A percentile compares a stretch with the other conserved stretches of the same genome.
phyloP scores from a whole-genome alignment of 2,888 invertebrate species.

The Apantesis nais region DNA sequence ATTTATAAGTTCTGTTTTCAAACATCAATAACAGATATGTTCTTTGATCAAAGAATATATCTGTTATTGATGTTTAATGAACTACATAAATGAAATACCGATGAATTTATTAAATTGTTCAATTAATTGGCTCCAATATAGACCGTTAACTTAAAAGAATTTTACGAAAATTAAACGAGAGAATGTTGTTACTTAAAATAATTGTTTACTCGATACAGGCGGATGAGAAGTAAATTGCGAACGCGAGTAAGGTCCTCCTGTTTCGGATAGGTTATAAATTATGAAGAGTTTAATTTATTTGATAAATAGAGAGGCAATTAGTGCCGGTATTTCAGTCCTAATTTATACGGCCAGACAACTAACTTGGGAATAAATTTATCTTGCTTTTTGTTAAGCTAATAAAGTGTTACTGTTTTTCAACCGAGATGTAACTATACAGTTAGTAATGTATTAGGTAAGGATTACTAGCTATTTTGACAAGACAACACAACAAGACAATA shows the following conservation, averaged over 20 bases:
- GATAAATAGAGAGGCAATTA: neutral
- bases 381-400: no score
- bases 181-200: neutral
- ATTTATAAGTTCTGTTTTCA: neutral
- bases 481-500: no score
- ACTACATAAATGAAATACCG: constrained; percentile 5
- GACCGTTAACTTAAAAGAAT: constrained; percentile 10
- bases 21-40: no score
- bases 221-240: neutral
- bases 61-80: constrained; percentile 11
- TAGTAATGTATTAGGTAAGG: no score
- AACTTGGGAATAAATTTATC: no score
- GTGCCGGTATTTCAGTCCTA: no score
- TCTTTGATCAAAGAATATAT: constrained; percentile 8
- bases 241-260: neutral
- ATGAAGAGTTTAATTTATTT: neutral
- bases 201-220: neutral
- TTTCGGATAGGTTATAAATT: neutral
- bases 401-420: no score
- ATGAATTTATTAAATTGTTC: constrained; percentile 14
- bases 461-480: no score
- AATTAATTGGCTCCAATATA: constrained; percentile 11
- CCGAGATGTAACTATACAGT: no score
- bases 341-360: no score
- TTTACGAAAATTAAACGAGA: constrained; percentile 5